Percentiles rank a stretch among this genome's conserved stretches.
These are phyloP conservation scores for Linyphia triangularis DNA, from an alignment of 2,888 invertebrate genomes.

Conservation along the genomic window DNA sequence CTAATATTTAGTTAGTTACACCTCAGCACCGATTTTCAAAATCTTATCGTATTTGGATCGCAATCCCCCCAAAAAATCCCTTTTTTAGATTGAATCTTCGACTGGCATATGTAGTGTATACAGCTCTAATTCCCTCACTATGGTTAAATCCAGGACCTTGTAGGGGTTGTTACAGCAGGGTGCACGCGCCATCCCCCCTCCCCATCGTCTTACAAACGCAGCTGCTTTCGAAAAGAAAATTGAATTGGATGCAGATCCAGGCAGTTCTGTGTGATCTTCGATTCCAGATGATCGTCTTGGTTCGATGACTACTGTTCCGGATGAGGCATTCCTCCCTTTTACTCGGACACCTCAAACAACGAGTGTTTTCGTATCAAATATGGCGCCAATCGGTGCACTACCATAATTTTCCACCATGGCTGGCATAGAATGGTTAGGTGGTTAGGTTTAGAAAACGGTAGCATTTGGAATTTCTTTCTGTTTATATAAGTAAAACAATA, in stretches of 20 bases:
- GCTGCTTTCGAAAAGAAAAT: not conserved
- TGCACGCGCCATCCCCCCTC: conserved; percentile 20
- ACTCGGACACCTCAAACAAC: too few species aligned
- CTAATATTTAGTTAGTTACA: too few species aligned
- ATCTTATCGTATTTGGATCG: too few species aligned
- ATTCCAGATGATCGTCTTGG: conserved; percentile 35
- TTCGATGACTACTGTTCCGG: conserved; percentile 51
- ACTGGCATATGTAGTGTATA: not conserved
- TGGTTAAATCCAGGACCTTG: not conserved
- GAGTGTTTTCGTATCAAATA: too few species aligned
- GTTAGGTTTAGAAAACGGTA: too few species aligned
- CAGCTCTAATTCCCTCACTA: not conserved
- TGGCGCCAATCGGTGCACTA: too few species aligned
- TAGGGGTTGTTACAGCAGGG: not conserved
- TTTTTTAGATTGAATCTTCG: not conserved
- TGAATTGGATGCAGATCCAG: conserved; percentile 6
- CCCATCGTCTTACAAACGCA: not conserved
- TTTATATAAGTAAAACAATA: too few species aligned
- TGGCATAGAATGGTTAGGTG: too few species aligned
- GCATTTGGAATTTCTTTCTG: too few species aligned
- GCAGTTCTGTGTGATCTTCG: not conserved
- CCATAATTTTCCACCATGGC: too few species aligned
- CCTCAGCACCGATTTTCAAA: too few species aligned
- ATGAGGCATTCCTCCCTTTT: not conserved
- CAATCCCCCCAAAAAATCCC: too few species aligned